These are phyloP conservation scores for Poecilobothrus nobilitatus DNA, from an alignment of 2,888 invertebrate species.

Conservation along the genomic window DNA sequence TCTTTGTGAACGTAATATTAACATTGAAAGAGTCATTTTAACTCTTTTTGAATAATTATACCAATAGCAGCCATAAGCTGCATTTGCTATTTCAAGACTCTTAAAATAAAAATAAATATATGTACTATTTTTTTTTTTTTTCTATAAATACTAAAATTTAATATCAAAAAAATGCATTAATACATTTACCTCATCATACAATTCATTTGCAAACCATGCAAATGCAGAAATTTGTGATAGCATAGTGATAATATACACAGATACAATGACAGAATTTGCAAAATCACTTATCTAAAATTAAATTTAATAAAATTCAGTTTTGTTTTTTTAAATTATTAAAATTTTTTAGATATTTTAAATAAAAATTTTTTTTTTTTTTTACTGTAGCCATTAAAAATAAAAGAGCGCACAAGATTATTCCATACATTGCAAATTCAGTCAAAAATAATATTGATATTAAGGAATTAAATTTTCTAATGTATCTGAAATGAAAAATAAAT, in stretches of 20 bases:
- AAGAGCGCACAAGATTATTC: constrained; percentile 36
- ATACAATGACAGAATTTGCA: constrained; percentile 33
- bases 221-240: constrained; percentile 37
- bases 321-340: no score
- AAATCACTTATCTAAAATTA: constrained; percentile 30
- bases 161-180: not conserved
- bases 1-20: constrained; percentile 36
- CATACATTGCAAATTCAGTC: constrained; percentile 38
- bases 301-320: not conserved
- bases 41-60: constrained; percentile 28
- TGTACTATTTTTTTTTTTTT: not conserved
- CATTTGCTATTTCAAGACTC: constrained; percentile 34
- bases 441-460: constrained; percentile 35
- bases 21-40: constrained; percentile 31
- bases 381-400: constrained; percentile 27
- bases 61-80: constrained; percentile 39
- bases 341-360: no score
- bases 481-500: not conserved
- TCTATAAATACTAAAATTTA: not conserved
- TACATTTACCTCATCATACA: constrained; percentile 31
- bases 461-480: constrained; percentile 26
- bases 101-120: constrained; percentile 20
- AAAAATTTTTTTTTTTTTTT: not conserved
- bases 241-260: constrained; percentile 39
- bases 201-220: constrained; percentile 40